phyloP scores from a whole-genome alignment of 2,888 invertebrate species.

The Axea sp. region DNA sequence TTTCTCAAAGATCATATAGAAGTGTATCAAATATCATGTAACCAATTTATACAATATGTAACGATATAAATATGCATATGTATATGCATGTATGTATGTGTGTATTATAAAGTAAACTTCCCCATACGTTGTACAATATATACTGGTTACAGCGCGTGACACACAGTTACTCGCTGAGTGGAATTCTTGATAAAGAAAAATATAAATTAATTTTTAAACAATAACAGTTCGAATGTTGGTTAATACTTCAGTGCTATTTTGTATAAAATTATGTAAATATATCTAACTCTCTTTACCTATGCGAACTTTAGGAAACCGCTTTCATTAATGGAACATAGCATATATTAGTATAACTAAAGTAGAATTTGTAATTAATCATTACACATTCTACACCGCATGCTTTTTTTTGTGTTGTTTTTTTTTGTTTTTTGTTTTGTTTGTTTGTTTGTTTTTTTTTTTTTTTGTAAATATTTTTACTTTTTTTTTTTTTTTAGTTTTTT shows the following conservation, averaged over 20 bases:
- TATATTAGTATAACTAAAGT: neutral
- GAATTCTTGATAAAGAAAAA: constrained; percentile 16
- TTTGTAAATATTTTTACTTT: too few relatives aligned
- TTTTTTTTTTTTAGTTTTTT: too few relatives aligned
- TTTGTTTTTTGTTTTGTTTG: too few relatives aligned
- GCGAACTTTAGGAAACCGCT: constrained; percentile 3
- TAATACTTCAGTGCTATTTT: constrained; percentile 27
- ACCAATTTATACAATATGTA: neutral
- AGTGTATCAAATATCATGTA: neutral
- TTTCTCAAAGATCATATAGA: constrained; percentile 11
- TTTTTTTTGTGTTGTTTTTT: too few relatives aligned
- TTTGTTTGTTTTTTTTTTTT: too few relatives aligned
- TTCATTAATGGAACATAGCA: constrained; percentile 7
- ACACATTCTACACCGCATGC: too few relatives aligned
- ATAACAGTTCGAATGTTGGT: constrained; percentile 14
- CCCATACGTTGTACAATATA: too few relatives aligned
- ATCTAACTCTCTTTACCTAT: constrained; percentile 16
- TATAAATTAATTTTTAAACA: constrained; percentile 6
- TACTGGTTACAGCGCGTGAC: too few relatives aligned
- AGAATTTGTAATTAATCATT: neutral
- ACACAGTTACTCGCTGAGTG: neutral
- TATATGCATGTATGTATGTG: too few relatives aligned
- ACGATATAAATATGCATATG: too few relatives aligned
- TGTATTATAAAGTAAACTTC: too few relatives aligned
- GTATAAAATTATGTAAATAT: constrained; percentile 43